phyloP scores from a whole-genome alignment of 2,113 vertebrate genomes.

The Amphilophus citrinellus region DNA sequence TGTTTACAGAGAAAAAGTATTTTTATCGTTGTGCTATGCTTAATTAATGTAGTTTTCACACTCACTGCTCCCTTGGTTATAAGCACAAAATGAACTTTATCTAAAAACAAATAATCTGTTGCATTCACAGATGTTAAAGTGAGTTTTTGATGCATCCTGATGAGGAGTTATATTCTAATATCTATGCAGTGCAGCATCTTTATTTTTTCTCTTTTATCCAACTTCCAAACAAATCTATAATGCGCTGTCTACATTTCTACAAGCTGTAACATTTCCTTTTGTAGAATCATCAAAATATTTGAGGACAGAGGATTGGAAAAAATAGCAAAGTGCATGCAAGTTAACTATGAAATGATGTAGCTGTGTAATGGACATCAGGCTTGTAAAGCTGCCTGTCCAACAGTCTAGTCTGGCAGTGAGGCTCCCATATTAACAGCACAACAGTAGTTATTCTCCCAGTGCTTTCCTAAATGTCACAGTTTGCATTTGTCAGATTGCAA shows the following conservation, averaged over 20 bases:
- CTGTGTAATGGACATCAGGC: slow-evolving; percentile 67
- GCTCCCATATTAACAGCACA: slow-evolving; percentile 69
- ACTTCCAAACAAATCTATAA: neutral
- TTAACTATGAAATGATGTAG: slow-evolving; percentile 53
- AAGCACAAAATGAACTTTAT: slow-evolving; percentile 9
- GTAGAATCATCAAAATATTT: slow-evolving; percentile 24
- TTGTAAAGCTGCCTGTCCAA: slow-evolving; percentile 62
- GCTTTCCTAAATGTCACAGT: slow-evolving; percentile 83
- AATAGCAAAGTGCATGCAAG: slow-evolving; percentile 18
- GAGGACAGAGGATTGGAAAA: neutral
- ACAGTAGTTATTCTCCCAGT: slow-evolving; percentile 77
- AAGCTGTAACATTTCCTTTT: neutral
- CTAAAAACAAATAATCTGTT: slow-evolving; percentile 25
- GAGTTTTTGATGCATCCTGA: neutral
- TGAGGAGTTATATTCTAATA: neutral
- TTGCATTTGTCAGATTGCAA: slow-evolving; percentile 84
- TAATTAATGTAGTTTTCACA: slow-evolving; percentile 59
- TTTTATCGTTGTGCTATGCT: slow-evolving; percentile 46
- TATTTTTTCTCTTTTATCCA: neutral
- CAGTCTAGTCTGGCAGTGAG: slow-evolving; percentile 71
- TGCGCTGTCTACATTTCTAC: neutral
- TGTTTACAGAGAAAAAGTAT: slow-evolving; percentile 43
- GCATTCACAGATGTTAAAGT: neutral
- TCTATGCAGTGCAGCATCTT: neutral
- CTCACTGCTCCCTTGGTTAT: slow-evolving; percentile 5